Conservation (phyloP, 2,797 vertebrate genomes). For the Tolypeutes matacus region DNA sequence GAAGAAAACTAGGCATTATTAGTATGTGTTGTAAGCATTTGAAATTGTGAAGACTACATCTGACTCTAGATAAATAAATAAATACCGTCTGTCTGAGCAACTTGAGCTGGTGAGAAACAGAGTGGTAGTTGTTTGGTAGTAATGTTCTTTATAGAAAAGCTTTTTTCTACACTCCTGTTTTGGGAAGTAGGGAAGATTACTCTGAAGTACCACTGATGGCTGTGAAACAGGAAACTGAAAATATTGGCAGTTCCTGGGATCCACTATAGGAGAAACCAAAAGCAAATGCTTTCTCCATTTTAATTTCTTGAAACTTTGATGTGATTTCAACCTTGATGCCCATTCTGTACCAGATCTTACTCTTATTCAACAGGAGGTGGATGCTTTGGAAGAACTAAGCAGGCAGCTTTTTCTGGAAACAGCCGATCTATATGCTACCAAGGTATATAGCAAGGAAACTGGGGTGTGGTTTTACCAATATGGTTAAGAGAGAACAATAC, state of each 20-base stretch:
- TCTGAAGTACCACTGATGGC: background rate
- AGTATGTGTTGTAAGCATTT: background rate
- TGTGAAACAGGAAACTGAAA: conserved; percentile 2
- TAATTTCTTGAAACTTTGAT: conserved; percentile 49
- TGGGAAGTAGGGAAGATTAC: background rate
- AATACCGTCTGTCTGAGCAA: background rate
- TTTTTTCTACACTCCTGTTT: background rate
- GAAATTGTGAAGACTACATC: background rate
- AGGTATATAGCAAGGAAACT: conserved; percentile 89
- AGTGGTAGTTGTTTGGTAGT: background rate
- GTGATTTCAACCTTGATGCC: conserved; percentile 86
- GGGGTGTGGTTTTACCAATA: conserved; percentile 11
- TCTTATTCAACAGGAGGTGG: conserved; percentile 98
- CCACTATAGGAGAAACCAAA: background rate
- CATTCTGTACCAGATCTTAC: conserved; percentile 92
- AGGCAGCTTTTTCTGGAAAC: conserved; percentile 98
- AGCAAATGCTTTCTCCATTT: conserved; percentile 27
- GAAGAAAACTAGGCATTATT: background rate
- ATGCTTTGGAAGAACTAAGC: conserved; percentile 97
- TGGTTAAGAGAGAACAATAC: background rate
- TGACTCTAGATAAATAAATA: background rate
- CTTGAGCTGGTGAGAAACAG: conserved; percentile 4
- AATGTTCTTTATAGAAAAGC: background rate
- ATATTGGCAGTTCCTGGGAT: background rate
- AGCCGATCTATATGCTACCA: conserved; percentile 97